Evolutionary conservation across 1,140 invertebrate species (phyloP), one percentile per base, ranked within the genome.

Genomic region (Anastatus disparis): DNA sequence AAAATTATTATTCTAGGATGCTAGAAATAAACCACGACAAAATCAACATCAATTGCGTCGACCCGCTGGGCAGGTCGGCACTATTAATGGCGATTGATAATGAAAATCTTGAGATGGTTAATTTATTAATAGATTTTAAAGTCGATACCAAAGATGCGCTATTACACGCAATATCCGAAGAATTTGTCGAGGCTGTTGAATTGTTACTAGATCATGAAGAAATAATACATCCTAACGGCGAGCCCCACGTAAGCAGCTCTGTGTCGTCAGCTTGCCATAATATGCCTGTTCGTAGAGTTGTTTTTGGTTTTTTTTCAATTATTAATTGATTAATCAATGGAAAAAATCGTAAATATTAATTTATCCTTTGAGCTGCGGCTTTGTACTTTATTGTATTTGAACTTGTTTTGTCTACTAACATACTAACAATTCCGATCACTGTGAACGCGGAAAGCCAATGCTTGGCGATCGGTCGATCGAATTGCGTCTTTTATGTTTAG

Each of bases 61-160:
- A 99, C 88, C 96, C 97, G 1, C 87, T 99, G 76, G 97, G 95
- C 40, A 88, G 95, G 74, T 94, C 93, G 55, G 96, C 95, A 0
- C 89, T 97, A 9, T 89, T 97, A 53, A 97, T 97, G 94, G 96
- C 97, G 69, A 99, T 99, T 74, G 97, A 99, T 87, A 99, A 98
- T 87, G 97, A 99, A 88, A 99, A 99, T 86, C 89, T 99, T 71
- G 97, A 99, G 86, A 99, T 99, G 97, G 95, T 99, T 10, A 96
- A 98, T 79, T 87, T 99, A 64, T 88, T 99, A 71, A 93, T 99
- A 67, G 92, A 95, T 82, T 90, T 93, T 81, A 91, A 93, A 77
- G 92, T 94, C 38, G 92, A 97, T 83, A 97, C 95, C 0, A 94
- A 95, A 77, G 96, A 99, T 85, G 96, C 97, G 0, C 89, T 99